Conservation (phyloP, 2,888 invertebrate species). For the Calliopum simillimum region DNA sequence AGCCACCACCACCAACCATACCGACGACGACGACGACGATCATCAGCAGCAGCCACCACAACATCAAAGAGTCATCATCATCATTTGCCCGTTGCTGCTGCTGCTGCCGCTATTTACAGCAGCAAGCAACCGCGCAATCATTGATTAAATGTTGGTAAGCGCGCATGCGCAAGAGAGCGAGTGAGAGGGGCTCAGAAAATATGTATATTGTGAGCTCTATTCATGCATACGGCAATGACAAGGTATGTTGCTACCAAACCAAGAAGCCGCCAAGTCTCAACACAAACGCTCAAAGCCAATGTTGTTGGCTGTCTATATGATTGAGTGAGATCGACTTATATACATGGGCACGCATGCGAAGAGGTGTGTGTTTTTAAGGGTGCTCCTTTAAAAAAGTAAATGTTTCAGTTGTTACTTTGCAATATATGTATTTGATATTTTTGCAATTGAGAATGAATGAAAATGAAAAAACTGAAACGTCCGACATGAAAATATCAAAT, state of each 20-base stretch:
- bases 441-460: too few relatives aligned
- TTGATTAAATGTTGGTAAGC: slow-evolving; percentile 3
- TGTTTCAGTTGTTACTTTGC: too few relatives aligned
- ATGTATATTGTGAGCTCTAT: too few relatives aligned
- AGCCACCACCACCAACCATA: slow-evolving; percentile 34
- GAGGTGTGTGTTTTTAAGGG: background rate
- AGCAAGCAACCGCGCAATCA: slow-evolving; percentile 11
- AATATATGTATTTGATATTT: too few relatives aligned
- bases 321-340: background rate
- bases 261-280: slow-evolving; percentile 15
- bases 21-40: too few relatives aligned
- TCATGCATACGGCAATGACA: too few relatives aligned
- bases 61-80: slow-evolving; percentile 31
- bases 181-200: slow-evolving; percentile 30
- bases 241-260: too few relatives aligned
- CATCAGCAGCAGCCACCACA: slow-evolving; percentile 30
- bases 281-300: slow-evolving; percentile 21
- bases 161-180: slow-evolving; percentile 19
- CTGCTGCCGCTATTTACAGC: slow-evolving; percentile 22
- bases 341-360: slow-evolving; percentile 32
- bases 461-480: too few relatives aligned
- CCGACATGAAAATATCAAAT: too few relatives aligned
- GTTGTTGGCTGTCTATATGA: slow-evolving; percentile 18
- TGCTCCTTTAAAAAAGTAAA: background rate
- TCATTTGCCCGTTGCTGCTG: slow-evolving; percentile 20